Percentiles rank a stretch among this genome's conserved stretches.
Conservation (phyloP, 2,113 vertebrate species). For the Pandion haliaetus region DNA sequence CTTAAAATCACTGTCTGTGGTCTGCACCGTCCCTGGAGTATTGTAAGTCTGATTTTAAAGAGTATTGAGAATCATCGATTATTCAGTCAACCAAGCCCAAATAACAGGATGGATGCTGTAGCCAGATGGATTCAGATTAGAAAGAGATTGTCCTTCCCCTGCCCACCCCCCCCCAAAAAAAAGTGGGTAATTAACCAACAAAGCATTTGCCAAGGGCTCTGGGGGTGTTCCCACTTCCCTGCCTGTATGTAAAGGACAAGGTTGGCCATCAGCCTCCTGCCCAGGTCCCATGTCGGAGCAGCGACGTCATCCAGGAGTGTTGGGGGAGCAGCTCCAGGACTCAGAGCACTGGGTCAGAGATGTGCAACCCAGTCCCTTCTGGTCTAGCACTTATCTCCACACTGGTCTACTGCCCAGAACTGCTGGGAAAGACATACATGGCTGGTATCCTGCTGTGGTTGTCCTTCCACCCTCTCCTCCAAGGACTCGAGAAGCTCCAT, state of each 20-base stretch:
- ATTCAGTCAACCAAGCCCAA: background rate
- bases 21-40: background rate
- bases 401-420: background rate
- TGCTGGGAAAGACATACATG: background rate
- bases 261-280: background rate
- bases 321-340: background rate
- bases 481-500: background rate
- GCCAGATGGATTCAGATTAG: background rate
- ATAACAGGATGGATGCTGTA: background rate
- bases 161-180: accelerated
- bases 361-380: background rate
- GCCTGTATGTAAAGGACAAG: background rate
- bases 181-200: background rate
- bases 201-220: background rate
- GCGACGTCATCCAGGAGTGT: too few species aligned
- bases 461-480: background rate
- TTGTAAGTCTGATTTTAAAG: background rate
- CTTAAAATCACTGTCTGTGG: background rate
- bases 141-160: background rate
- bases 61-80: background rate
- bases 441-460: background rate
- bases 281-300: background rate
- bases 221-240: background rate
- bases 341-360: background rate
- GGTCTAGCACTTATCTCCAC: background rate